phyloP scores from a whole-genome alignment of 2,797 vertebrate species.

The Xyrichtys novacula region DNA sequence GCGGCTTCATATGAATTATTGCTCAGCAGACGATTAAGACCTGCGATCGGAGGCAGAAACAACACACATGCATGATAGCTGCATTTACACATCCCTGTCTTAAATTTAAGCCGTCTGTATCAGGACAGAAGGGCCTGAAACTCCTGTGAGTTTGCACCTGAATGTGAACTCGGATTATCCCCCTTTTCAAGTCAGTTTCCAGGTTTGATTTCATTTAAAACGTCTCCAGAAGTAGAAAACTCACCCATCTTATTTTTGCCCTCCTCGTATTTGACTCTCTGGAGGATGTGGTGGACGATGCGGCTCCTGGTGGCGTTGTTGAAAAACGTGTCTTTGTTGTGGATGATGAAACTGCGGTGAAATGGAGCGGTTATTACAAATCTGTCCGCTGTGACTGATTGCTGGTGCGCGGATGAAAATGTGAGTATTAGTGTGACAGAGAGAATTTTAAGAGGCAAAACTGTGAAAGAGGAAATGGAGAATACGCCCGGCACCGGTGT shows the following conservation, averaged over 20 bases:
- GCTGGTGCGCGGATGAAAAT: neutral
- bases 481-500: neutral
- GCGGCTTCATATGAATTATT: conserved; percentile 95
- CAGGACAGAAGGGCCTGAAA: no score
- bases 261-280: conserved; percentile 95
- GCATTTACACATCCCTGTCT: no score
- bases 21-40: conserved; percentile 93
- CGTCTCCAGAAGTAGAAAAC: conserved; percentile 39
- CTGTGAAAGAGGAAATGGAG: conserved; percentile 16
- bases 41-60: conserved; percentile 70
- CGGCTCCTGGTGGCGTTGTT: conserved; percentile 95
- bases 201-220: neutral
- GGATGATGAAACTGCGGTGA: conserved; percentile 92
- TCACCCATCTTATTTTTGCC: conserved; percentile 96
- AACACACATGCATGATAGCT: no score
- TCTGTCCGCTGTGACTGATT: conserved; percentile 9
- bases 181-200: neutral
- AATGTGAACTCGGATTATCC: neutral
- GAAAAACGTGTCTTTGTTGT: conserved; percentile 97
- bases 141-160: neutral
- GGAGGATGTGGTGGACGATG: conserved; percentile 94
- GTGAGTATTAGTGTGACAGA: neutral
- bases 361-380: conserved; percentile 37
- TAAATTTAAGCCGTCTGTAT: no score
- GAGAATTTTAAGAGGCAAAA: conserved; percentile 11